A percentile compares a stretch with the other conserved stretches of the same genome.
Evolutionary conservation across 2,113 vertebrate genomes (phyloP).

Genomic region (Corydoras maculifer): DNA sequence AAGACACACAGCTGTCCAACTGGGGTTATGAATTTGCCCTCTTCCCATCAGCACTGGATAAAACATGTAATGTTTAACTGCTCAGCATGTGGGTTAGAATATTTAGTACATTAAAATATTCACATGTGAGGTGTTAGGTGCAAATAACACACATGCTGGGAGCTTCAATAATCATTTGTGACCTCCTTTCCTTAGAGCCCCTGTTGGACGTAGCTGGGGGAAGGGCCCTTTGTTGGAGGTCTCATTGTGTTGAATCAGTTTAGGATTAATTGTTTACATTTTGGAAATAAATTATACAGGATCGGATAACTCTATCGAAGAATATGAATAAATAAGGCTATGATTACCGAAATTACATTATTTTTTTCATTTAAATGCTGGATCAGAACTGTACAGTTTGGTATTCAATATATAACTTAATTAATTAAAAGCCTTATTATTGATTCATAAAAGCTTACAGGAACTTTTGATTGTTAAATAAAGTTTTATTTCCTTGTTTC

Average conservation of each 20-base stretch:
- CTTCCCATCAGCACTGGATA: slow-evolving; percentile 13
- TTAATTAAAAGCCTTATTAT: too few relatives aligned
- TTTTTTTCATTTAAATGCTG: too few relatives aligned
- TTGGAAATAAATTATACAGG: too few relatives aligned
- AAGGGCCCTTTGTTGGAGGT: neutral
- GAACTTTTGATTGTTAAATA: neutral
- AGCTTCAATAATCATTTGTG: slow-evolving; percentile 42
- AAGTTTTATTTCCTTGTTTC: neutral
- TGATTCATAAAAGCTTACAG: too few relatives aligned
- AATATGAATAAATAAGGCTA: too few relatives aligned
- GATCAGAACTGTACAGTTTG: too few relatives aligned
- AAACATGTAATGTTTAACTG: neutral
- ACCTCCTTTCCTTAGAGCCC: neutral
- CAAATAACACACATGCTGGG: slow-evolving; percentile 26
- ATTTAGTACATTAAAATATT: slow-evolving; percentile 13
- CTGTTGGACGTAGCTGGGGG: neutral
- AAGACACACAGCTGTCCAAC: slow-evolving; percentile 18
- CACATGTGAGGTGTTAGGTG: neutral
- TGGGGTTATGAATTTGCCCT: slow-evolving; percentile 22
- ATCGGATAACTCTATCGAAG: too few relatives aligned
- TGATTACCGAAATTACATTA: too few relatives aligned
- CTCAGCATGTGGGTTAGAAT: neutral
- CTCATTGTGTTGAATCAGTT: neutral
- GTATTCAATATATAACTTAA: too few relatives aligned
- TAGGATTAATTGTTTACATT: neutral